Percentiles rank a stretch among this genome's conserved stretches.
Evolutionary conservation across 2,797 vertebrate species (phyloP).

Genomic region (Amniataba percoides): DNA sequence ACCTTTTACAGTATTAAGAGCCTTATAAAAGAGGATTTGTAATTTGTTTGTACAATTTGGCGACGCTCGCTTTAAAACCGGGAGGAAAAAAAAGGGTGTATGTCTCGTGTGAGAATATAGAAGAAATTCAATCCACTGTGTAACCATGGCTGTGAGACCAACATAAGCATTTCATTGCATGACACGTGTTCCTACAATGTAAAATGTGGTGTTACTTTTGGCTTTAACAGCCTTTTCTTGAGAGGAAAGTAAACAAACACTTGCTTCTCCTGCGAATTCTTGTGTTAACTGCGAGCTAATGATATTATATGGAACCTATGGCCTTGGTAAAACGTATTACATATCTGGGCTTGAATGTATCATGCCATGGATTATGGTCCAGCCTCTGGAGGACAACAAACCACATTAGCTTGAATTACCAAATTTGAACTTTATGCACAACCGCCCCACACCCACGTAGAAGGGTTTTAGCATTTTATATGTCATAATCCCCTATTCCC

Average conservation of each 20-base stretch:
- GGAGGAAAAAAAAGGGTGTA: conserved; percentile 19
- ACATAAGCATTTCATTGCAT: conserved; percentile 66
- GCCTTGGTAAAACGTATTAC: conserved; percentile 89
- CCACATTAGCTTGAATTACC: conserved; percentile 90
- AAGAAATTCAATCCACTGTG: conserved; percentile 68
- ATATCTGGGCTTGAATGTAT: conserved; percentile 90
- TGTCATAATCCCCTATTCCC: conserved; percentile 87
- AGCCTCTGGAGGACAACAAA: conserved; percentile 90
- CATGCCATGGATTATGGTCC: conserved; percentile 87
- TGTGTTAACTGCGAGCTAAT: conserved; percentile 84
- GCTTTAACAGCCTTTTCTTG: conserved; percentile 72
- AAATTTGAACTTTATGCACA: conserved; percentile 89
- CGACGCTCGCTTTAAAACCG: conserved; percentile 42
- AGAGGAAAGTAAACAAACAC: conserved; percentile 72
- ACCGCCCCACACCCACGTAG: conserved; percentile 80
- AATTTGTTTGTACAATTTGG: conserved; percentile 66
- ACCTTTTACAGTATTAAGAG: conserved; percentile 56
- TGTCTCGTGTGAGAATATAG: conserved; percentile 51
- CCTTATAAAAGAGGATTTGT: conserved; percentile 59
- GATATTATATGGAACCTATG: conserved; percentile 88
- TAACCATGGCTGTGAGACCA: conserved; percentile 69
- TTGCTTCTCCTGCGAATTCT: conserved; percentile 81
- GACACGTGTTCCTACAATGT: conserved; percentile 76
- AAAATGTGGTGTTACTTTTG: conserved; percentile 78
- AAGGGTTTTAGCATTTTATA: conserved; percentile 90